Conservation (phyloP, 2,113 vertebrate species). For the Urocynchramus pylzowi region DNA sequence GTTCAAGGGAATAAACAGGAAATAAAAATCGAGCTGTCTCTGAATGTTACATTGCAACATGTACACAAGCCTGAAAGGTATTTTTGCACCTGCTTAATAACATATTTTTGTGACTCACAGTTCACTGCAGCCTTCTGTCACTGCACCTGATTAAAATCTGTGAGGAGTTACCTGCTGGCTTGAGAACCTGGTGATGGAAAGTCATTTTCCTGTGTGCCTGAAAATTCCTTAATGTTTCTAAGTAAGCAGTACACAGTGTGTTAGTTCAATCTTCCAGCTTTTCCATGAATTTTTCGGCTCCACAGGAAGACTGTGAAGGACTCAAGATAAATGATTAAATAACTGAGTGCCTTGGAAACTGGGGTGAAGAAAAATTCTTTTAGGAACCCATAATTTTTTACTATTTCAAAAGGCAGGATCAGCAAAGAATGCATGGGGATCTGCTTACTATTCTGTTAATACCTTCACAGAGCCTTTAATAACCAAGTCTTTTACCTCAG, state of each 20-base stretch:
- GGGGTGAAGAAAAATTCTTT: neutral
- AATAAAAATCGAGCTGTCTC: neutral
- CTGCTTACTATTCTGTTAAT: neutral
- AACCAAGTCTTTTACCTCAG: neutral
- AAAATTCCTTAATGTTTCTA: neutral
- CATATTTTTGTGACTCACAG: neutral
- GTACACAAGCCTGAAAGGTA: neutral
- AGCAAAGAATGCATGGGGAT: neutral
- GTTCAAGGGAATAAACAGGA: neutral
- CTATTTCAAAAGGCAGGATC: neutral
- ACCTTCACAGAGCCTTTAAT: neutral
- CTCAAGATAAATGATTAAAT: neutral
- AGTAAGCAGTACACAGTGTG: neutral
- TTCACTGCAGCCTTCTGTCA: neutral
- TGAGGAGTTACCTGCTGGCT: neutral
- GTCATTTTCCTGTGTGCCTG: neutral
- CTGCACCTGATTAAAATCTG: neutral
- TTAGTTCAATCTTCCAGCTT: neutral
- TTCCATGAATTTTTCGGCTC: neutral
- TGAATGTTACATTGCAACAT: neutral
- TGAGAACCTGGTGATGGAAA: neutral
- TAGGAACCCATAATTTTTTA: neutral
- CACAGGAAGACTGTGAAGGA: neutral
- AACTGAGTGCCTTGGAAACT: neutral
- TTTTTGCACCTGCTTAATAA: slow-evolving; percentile 2